Evolutionary conservation across 2,888 invertebrate genomes (phyloP), one percentile per base, ranked within the genome.

Genomic region (Ormia ochracea): DNA sequence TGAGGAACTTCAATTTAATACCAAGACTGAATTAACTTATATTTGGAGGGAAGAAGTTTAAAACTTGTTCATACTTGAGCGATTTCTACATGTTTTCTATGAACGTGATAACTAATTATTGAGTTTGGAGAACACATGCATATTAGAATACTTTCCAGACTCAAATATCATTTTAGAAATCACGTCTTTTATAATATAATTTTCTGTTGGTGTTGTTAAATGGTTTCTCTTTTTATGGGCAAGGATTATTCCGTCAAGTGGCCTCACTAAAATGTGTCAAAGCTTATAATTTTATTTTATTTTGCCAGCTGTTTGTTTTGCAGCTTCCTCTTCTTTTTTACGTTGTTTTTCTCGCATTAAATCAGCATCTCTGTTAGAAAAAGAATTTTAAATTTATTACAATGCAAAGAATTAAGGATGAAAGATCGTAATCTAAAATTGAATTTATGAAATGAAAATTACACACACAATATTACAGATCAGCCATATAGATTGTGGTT

Each of bases 311-410:
- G 83, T 70, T 33, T 78, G 81, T 23, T 84, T 83, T 82, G 85
- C 85, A n/a, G 87, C 87, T 1, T 83, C 85, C 17, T 87, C 87
- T 52, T 94, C 93, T 86, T 95, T 95, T 90, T 94, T 94, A 87
- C 92, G 92, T 91, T 96, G 96, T 88, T 96, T 96, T 87, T 96
- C 95, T 87, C 96, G 91, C 95, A 96, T 96, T 86, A 95, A 84
- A 87, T 96, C 96, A 21, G 96, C 96, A 91, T 96, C 96, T 87
- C 96, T 96, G 28, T 54, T 45, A 31, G 61, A 9, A 17, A 66
- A 31, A 45, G 83, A 23, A 76, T n/a, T n/a, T n/a, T n/a, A n/a
- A n/a, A n/a, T n/a, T n/a, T n/a, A n/a, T n/a, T n/a, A n/a, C n/a
- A n/a, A n/a, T n/a, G n/a, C n/a, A n/a, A n/a, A n/a, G n/a, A n/a